These are phyloP conservation scores for Alloscopus bannaensis DNA, from an alignment of 2,888 invertebrate genomes.

Conservation along the genomic window DNA sequence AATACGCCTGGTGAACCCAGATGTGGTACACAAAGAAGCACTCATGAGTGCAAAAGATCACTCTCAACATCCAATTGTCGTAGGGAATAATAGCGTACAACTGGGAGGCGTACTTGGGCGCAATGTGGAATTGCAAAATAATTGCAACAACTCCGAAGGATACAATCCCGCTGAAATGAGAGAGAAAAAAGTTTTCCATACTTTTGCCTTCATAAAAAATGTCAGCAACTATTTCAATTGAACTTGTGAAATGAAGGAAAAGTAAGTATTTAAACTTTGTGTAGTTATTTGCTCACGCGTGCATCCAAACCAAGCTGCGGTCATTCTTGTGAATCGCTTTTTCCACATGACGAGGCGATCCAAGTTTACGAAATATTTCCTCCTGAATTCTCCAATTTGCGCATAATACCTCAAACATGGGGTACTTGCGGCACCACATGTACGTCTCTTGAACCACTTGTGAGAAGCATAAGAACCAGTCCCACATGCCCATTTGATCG, in stretches of 20 bases:
- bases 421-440: slow-evolving; percentile 58
- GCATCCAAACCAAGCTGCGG: slow-evolving; percentile 17
- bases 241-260: too few species aligned
- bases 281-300: slow-evolving; percentile 38
- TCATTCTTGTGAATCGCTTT: slow-evolving; percentile 29
- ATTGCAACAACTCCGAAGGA: slow-evolving; percentile 15
- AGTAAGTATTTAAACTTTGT: too few species aligned
- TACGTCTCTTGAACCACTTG: slow-evolving; percentile 57
- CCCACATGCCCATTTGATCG: slow-evolving; percentile 66
- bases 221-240: too few species aligned
- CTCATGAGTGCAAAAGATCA: slow-evolving; percentile 44
- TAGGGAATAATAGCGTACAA: slow-evolving; percentile 33
- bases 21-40: slow-evolving; percentile 49
- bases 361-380: slow-evolving; percentile 46
- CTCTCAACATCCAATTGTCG: slow-evolving; percentile 28
- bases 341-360: slow-evolving; percentile 25
- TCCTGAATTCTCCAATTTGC: slow-evolving; percentile 54
- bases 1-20: slow-evolving; percentile 49
- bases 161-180: neutral
- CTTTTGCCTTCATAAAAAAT: too few species aligned
- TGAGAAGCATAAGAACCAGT: slow-evolving; percentile 54
- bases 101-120: slow-evolving; percentile 48
- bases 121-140: slow-evolving; percentile 26
- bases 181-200: too few species aligned
- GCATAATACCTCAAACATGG: slow-evolving; percentile 55